A percentile compares a stretch with the other conserved stretches of the same genome.
Evolutionary conservation across 2,888 invertebrate species (phyloP).

Genomic region (Ormyrus rosae): DNA sequence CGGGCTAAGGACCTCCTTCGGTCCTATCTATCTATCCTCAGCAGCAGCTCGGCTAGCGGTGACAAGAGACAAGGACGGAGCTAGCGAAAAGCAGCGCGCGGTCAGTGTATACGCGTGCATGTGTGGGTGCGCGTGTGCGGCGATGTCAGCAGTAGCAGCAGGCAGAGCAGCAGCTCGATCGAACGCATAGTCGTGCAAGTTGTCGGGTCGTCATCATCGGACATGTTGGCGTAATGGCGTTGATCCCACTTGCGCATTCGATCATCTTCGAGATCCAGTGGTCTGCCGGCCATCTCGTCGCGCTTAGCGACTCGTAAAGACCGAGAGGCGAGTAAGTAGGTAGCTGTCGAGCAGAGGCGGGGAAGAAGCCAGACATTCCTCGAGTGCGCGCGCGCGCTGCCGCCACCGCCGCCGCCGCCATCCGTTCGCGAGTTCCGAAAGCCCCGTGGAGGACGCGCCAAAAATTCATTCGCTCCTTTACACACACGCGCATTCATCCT

Average conservation of each 20-base stretch:
- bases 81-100: too few species aligned
- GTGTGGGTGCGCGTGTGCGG: conserved; percentile 17
- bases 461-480: conserved; percentile 35
- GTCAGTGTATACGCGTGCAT: neutral
- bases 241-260: neutral
- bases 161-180: conserved; percentile 46
- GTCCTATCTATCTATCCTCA: neutral
- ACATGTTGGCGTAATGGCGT: conserved; percentile 67
- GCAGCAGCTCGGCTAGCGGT: neutral
- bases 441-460: conserved; percentile 32
- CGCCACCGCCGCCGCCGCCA: conserved; percentile 26
- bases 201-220: conserved; percentile 57
- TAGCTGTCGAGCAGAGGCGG: neutral
- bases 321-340: conserved; percentile 17
- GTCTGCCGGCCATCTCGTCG: neutral
- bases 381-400: conserved; percentile 22
- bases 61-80: conserved; percentile 5
- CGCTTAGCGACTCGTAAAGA: neutral
- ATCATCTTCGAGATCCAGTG: neutral
- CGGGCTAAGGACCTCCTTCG: too few species aligned
- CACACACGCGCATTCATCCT: neutral
- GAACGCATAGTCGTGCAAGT: conserved; percentile 41
- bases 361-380: neutral
- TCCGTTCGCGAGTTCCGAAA: conserved; percentile 22
- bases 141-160: conserved; percentile 3